Evolutionary conservation across 2,888 invertebrate species (phyloP), one percentile per base, ranked within the genome.

Genomic region (Diabrotica balteata): DNA sequence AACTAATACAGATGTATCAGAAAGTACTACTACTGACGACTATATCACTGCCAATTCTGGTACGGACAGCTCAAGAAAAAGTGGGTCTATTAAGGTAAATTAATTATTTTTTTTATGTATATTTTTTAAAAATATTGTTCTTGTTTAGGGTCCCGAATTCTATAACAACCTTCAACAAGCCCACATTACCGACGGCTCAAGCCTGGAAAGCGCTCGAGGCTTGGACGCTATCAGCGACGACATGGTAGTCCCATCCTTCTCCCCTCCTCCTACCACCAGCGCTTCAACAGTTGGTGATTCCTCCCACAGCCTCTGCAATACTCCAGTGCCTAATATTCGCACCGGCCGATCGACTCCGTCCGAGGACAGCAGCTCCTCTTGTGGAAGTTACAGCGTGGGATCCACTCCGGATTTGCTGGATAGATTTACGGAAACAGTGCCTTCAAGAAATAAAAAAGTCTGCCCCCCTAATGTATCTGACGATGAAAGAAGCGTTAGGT

Each of bases 161-260:
- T 75, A 68, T 54, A 50, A n/a, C 17, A 67, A 62, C 59, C 55
- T 66, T 22, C 69, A 72, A 44, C 75, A 75, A 44, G 8, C 73
- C 9, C 72, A 75, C 49, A 54, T 73, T n/a, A 90, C 90, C 79
- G 93, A 92, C 70, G 93, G 93, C 43, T 93, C 93, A 73, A 94
- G 94, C n/a, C 93, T 94, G 82, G 94, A 94, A 84, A 94, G 94
- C 82, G 93, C 92, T 71, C 93, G 93, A 73, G 91, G 93, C 49
- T 91, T 90, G 71, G 92, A 93, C 80, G 89, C 89, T 71, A 84
- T 88, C 50, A 86, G 86, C 52, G 91, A 91, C 80, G 90, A 91
- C 77, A 86, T 88, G 82, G 85, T 76, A 43, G 76, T 76, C 17
- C 77, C 77, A 47, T 75, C 73, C 8, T 68, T 76, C 55, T 74